These are phyloP conservation scores for mouse (Mus musculus) DNA, from an alignment of 2,113 vertebrate genomes.

Conservation along the genomic window GRCm39 chr8:54301501-54302000, in stretches of 20 bases:
- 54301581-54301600: neutral
- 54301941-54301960: neutral
- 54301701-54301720: neutral
- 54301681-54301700: neutral
- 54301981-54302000: neutral
- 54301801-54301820: conserved; percentile 16
- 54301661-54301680: neutral
- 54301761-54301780: conserved; percentile 1
- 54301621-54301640: neutral
- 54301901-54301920: neutral
- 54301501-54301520: neutral
- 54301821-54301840: neutral
- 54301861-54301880: conserved; percentile 25
- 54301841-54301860: conserved; percentile 35
- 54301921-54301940: neutral
- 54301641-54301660: neutral
- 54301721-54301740: neutral
- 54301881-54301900: neutral
- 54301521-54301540: neutral
- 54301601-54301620: neutral
- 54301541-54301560: neutral
- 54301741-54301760: neutral
- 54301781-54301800: conserved; percentile 46
- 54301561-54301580: neutral
- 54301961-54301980: neutral